Evolutionary conservation across 2,113 vertebrate genomes (phyloP), one percentile per base, ranked within the genome.

Genomic region (Anolis carolinensis): DNA sequence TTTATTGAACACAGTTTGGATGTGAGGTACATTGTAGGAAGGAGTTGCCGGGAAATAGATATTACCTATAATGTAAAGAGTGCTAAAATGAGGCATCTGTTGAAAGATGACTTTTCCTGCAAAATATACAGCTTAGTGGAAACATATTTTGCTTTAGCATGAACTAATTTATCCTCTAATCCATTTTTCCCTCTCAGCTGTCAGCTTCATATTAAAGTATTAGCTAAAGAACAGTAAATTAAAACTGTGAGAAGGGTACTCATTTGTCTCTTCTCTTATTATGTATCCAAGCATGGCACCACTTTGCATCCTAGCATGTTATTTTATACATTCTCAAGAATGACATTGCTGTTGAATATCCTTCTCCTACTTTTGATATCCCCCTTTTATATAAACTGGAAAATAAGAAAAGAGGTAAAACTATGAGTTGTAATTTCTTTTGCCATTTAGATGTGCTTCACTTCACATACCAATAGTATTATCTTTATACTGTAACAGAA

Each of bases 141-240:
- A 82, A 76, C 2, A 2, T 2, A 63, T 79, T 86, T 91, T 92
- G 71, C 81, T 10, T 8, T 75, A 34, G 0, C 23, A 75, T 77
- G 3, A 23, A 87, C 88, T 77, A 81, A 81, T 86, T 86, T 86
- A 55, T 88, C 84, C 1, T 0, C 5, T 44, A 39, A 7, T 89
- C 85, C 84, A 2, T 14, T 83, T 93, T 82, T 90, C 27, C 63
- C 65, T 72, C 21, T 87, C 79, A 89, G 2, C 30, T 87, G 2
- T 86, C 71, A 27, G 36, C 10, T 14, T 81, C 62, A 14, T 36
- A 65, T 7, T 68, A 1, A 27, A 81, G 71, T 90, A 79, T 84
- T 88, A 88, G 20, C 90, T 91, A 36, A 89, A 85, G 27, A 63
- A 7, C 3, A 78, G 14, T 71, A 50, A 87, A 88, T 91, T 87